Base-by-base conservation (phyloP, 2,888 invertebrate genomes). In the Zaprionus bogoriensis region DNA sequence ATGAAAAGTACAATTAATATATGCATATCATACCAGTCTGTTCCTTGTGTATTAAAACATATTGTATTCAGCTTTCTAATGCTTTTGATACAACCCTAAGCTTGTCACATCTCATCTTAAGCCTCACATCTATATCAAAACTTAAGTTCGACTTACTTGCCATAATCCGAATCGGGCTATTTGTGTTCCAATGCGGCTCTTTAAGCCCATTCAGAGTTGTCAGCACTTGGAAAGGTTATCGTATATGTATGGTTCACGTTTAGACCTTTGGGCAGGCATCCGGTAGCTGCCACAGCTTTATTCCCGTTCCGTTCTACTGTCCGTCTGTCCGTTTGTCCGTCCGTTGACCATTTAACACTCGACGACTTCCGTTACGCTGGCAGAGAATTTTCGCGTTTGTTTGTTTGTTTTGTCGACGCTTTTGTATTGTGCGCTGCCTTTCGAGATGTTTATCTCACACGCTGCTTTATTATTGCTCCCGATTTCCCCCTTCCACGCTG, bases 281-380 rank as follows among this genome's bases (percentile, higher is more conserved):
- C 86, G 86, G 83, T 64, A 57, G 71, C 71, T 67, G 53, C 47
- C 63, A 42, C 52, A 61, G 28, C 42, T 41, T 39, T 36, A 60
- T 60, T 22, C 45, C 53, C 38, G 20, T 17, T 22, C 22, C 45
- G 52, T 46, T 61, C 30, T 12, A 4, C 17, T 23, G 25, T 52
- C 19, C 42, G 59, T 55, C 65, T 69, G 67, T 4, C 55, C 75
- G 28, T 71, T 75, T 86, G 86, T 80, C 80, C 83, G 83, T 86
- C 75, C 32, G 74, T 75, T 86, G 86, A 83, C 80, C 83, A 86
- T 86, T 80, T 80, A 80, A 61, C 55, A 67, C 77, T 86, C 67
- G 68, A 86, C 85, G 53, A 82, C 81, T 87, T 82, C 81, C 81
- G 81, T 82, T 87, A 73, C 62, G 87, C 51, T 81, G 77, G 63